phyloP scores from a whole-genome alignment of 2,113 vertebrate species.

The Talpa occidentalis region DNA sequence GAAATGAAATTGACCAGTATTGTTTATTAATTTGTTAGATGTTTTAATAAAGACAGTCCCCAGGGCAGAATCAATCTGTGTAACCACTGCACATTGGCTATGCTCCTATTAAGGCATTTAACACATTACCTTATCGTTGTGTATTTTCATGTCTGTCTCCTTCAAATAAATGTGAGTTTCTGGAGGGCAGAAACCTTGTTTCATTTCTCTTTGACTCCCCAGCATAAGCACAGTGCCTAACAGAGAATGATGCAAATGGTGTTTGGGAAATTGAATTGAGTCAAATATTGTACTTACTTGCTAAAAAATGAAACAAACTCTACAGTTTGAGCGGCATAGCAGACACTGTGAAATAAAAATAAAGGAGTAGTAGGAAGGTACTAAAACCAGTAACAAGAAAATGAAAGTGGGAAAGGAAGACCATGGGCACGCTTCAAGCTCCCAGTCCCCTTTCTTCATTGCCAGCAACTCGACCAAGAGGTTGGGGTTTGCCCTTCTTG shows the following conservation, averaged over 20 bases:
- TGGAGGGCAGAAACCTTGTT: background rate
- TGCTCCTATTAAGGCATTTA: background rate
- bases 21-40: slow-evolving; percentile 64
- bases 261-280: background rate
- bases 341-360: background rate
- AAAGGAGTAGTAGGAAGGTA: background rate
- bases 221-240: background rate
- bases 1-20: slow-evolving; percentile 25
- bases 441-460: background rate
- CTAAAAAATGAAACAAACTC: background rate
- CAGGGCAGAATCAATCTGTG: slow-evolving; percentile 42
- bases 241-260: background rate
- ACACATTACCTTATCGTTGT: background rate
- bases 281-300: background rate
- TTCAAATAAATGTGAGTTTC: slow-evolving; percentile 17
- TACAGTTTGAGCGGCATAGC: background rate
- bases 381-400: background rate
- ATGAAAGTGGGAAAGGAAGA: background rate
- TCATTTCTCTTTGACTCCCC: background rate
- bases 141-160: background rate
- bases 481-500: too few species aligned
- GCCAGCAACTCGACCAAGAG: rapidly evolving
- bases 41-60: slow-evolving; percentile 61
- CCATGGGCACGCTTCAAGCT: background rate
- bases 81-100: background rate